Percentiles rank a stretch among this genome's conserved stretches.
Evolutionary conservation across 1,140 invertebrate genomes (phyloP).

Genomic region (Coenobita brevimanus): DNA sequence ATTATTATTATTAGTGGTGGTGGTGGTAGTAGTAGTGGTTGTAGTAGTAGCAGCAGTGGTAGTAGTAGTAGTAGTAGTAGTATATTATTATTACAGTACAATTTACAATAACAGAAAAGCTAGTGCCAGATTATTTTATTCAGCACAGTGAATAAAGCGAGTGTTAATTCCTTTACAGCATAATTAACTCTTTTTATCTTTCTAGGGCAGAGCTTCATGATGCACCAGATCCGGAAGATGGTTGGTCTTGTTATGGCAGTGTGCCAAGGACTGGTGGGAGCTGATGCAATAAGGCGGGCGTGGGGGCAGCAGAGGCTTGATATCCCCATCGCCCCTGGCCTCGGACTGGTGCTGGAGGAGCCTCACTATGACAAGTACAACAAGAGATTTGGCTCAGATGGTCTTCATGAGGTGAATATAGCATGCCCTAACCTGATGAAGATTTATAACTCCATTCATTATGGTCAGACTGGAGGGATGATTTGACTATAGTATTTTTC

Average conservation of each 20-base stretch:
- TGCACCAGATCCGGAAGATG: slow-evolving; percentile 99
- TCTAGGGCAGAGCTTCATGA: slow-evolving; percentile 96
- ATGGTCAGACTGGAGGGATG: background rate
- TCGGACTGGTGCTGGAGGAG: slow-evolving; percentile 92
- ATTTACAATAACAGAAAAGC: too few relatives aligned
- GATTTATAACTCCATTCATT: background rate
- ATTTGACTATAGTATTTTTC: background rate
- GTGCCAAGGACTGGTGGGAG: slow-evolving; percentile 81
- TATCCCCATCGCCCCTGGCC: slow-evolving; percentile 93
- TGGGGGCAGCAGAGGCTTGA: slow-evolving; percentile 84
- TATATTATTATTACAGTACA: too few relatives aligned
- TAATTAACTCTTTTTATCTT: too few relatives aligned
- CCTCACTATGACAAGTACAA: slow-evolving; percentile 95
- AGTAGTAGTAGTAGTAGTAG: too few relatives aligned
- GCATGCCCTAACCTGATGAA: background rate
- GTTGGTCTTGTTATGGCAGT: slow-evolving; percentile 89
- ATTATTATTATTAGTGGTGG: too few relatives aligned
- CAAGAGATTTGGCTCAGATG: slow-evolving; percentile 86
- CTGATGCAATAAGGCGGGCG: slow-evolving; percentile 80
- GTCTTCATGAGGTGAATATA: slow-evolving; percentile 82
- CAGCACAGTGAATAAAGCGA: too few relatives aligned
- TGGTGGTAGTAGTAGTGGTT: too few relatives aligned
- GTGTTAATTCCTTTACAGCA: too few relatives aligned
- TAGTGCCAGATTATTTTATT: too few relatives aligned
- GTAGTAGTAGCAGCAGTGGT: too few relatives aligned